Evolutionary conservation across 2,113 vertebrate genomes (phyloP), one percentile per base, ranked within the genome.

Genomic region (Formicarius rufipectus): DNA sequence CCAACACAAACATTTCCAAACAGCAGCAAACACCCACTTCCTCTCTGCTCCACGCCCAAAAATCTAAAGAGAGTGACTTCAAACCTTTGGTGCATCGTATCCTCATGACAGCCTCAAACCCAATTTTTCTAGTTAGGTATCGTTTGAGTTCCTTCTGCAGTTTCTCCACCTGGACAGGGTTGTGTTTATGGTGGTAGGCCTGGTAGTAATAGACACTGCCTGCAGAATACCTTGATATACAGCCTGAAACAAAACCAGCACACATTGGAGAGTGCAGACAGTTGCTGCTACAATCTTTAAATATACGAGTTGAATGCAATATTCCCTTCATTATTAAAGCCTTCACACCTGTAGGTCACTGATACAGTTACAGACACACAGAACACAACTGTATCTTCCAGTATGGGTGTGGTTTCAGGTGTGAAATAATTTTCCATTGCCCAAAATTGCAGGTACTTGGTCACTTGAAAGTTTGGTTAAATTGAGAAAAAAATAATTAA

Each of bases 41-140:
- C 33, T 30, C 14, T 50, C 21, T 4, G 0, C 5, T 7, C 30
- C 7, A 19, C 5, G 12, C 14, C 15, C 6, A 3, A 40, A 33
- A 72, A 81, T 55, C 18, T 13, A 14, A 69, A 42, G 35, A 5
- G 60, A 18, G 3, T 23, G 10, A 4, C 7, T 31, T 64, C 96
- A 86, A 28, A 99, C 99, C 99, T 99, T 99, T 99, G 75, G 99
- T 99, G 96, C 99, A 99, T 75, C 99, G 99, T 98, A 99, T 99
- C 95, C 99, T 99, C 99, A 99, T 99, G 89, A 99, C 99, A 20
- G 99, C 99, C 93, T 99, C 99, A 91, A 99, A 99, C 40, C 99
- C 99, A 89, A 99, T 99, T 97, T 99, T 99, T 67, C 99, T 98
- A 33, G 98, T 99, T 80, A 99, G 94, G 84, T 99, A 99, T 92